These are phyloP conservation scores for Rosalia funebris DNA, from an alignment of 2,888 invertebrate genomes.

Conservation along the genomic window DNA sequence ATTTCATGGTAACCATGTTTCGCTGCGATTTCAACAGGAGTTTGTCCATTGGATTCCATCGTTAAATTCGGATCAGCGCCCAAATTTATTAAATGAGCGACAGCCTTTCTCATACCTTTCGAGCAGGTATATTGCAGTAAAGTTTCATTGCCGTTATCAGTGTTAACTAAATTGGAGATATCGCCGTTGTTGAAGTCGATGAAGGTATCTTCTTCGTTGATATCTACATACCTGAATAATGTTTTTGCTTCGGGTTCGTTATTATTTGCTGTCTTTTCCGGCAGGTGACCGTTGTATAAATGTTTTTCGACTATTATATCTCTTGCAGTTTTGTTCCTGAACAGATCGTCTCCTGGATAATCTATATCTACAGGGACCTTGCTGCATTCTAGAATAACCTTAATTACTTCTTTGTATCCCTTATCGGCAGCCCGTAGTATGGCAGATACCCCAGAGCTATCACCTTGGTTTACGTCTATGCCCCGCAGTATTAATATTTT, in stretches of 20 bases:
- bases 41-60: conserved; percentile 65
- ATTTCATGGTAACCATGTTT: conserved; percentile 69
- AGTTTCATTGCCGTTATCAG: conserved; percentile 57
- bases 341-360: conserved; percentile 65
- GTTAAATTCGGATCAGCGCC: conserved; percentile 67
- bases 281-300: conserved; percentile 49
- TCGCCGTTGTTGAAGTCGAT: conserved; percentile 46
- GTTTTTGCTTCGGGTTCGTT: conserved; percentile 38
- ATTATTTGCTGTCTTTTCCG: conserved; percentile 40
- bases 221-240: conserved; percentile 38
- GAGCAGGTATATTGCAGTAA: conserved; percentile 62
- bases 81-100: conserved; percentile 65
- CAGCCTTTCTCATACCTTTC: conserved; percentile 67
- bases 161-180: conserved; percentile 51
- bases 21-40: conserved; percentile 72
- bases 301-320: conserved; percentile 65
- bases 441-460: conserved; percentile 55
- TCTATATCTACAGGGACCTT: conserved; percentile 69
- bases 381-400: conserved; percentile 67
- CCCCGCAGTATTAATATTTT: conserved; percentile 49
- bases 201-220: conserved; percentile 51
- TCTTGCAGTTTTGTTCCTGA: conserved; percentile 68
- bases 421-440: conserved; percentile 71
- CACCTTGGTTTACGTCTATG: conserved; percentile 50
- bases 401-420: conserved; percentile 67